Evolutionary conservation across 2,797 vertebrate genomes (phyloP).

Genomic region (Lacerta viridis): DNA sequence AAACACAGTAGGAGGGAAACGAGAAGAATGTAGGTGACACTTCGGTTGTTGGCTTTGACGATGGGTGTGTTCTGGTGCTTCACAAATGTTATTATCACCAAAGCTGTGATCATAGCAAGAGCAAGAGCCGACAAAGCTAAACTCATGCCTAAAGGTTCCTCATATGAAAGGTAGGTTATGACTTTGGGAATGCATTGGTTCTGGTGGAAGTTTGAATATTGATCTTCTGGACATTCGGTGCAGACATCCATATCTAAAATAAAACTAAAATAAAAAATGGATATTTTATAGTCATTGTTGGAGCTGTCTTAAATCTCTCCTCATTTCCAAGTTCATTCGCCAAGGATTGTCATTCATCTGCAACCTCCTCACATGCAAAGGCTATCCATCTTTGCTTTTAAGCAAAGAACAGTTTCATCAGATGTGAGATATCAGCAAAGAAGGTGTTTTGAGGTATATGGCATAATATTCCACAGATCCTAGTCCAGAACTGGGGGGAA

Average conservation of each 20-base stretch:
- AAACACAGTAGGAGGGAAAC: conserved; percentile 14
- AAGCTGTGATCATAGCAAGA: neutral
- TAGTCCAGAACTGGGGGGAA: no score
- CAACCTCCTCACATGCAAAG: no score
- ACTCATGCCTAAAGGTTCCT: neutral
- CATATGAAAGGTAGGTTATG: neutral
- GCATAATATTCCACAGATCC: no score
- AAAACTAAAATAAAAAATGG: no score
- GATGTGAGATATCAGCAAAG: no score
- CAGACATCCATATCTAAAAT: conserved; percentile 21
- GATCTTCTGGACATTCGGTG: neutral
- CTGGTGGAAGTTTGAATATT: neutral
- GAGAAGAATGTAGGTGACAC: neutral
- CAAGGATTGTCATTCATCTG: no score
- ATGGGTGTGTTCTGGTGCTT: conserved; percentile 11
- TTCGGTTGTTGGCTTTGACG: conserved; percentile 29
- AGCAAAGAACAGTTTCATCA: no score
- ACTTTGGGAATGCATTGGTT: conserved; percentile 7
- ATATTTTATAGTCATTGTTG: no score
- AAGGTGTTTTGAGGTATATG: no score
- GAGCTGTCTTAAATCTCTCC: no score
- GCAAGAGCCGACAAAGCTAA: neutral
- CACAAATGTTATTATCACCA: neutral
- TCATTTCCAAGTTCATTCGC: no score
- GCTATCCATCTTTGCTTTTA: no score